These are phyloP conservation scores for Melanchra persicariae DNA, from an alignment of 2,888 invertebrate genomes.

Conservation along the genomic window DNA sequence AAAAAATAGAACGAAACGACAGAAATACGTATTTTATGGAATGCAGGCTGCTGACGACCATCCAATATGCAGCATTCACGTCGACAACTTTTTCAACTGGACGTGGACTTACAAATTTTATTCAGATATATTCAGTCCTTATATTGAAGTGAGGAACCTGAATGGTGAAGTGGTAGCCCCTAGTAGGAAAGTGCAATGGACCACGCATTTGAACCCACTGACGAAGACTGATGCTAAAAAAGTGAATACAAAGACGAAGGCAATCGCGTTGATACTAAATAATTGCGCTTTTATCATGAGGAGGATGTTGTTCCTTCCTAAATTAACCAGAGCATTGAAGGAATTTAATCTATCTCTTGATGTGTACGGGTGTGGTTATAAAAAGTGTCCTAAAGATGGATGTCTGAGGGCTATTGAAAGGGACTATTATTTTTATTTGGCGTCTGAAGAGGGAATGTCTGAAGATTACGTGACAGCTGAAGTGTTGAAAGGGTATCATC, in stretches of 20 bases:
- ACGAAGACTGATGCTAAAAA: constrained; percentile 12
- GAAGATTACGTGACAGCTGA: constrained; percentile 83
- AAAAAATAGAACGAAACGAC: constrained; percentile 69
- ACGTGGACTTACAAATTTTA: constrained; percentile 86
- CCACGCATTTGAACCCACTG: constrained; percentile 27
- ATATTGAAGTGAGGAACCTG: constrained; percentile 79
- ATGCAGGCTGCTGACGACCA: constrained; percentile 73
- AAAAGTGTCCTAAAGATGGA: constrained; percentile 70
- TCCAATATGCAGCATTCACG: constrained; percentile 76
- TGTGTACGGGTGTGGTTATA: constrained; percentile 82
- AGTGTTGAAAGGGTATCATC: constrained; percentile 85
- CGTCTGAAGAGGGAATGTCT: constrained; percentile 73
- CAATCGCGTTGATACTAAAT: constrained; percentile 70
- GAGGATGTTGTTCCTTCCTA: constrained; percentile 67
- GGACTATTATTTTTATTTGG: constrained; percentile 84
- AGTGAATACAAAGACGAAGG: constrained; percentile 66
- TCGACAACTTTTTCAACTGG: constrained; percentile 85
- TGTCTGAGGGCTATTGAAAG: constrained; percentile 73
- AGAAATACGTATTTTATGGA: constrained; percentile 83
- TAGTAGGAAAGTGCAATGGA: constrained; percentile 71
- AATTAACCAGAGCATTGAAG: constrained; percentile 83
- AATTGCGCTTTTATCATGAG: constrained; percentile 69
- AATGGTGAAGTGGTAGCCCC: constrained; percentile 77
- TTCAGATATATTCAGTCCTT: constrained; percentile 83
- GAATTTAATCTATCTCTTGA: constrained; percentile 80